Evolutionary conservation across 1,140 invertebrate species (phyloP).

Genomic region (Zaprionus nigranus): DNA sequence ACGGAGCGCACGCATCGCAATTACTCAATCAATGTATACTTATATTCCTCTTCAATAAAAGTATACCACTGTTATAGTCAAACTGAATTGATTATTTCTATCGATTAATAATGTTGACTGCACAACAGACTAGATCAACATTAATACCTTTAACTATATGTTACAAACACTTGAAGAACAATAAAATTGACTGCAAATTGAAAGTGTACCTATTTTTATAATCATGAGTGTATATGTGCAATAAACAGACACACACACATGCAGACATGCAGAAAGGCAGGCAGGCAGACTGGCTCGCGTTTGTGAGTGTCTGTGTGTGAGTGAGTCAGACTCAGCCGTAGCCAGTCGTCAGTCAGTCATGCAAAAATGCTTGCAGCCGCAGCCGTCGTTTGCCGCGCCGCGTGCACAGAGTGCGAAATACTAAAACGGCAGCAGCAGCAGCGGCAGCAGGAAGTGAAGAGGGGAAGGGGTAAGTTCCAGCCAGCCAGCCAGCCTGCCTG

Average conservation of each 20-base stretch:
- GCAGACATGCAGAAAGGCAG: neutral
- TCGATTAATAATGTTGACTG: too few relatives aligned
- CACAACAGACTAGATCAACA: too few relatives aligned
- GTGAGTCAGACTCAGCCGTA: conserved; percentile 68
- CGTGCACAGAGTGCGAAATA: conserved; percentile 78
- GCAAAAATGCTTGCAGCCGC: conserved; percentile 77
- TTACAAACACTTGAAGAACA: too few relatives aligned
- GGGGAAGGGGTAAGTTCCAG: conserved; percentile 44
- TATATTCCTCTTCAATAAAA: too few relatives aligned
- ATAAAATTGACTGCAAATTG: too few relatives aligned
- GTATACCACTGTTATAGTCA: too few relatives aligned
- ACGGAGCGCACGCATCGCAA: too few relatives aligned
- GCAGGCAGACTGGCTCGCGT: conserved; percentile 4
- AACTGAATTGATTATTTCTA: too few relatives aligned
- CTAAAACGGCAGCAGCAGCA: conserved; percentile 67
- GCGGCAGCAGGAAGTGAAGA: conserved; percentile 4
- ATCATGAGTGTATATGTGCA: neutral
- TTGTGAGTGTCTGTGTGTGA: conserved; percentile 36
- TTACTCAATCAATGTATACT: too few relatives aligned
- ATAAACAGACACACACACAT: neutral
- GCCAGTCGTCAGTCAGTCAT: conserved; percentile 76
- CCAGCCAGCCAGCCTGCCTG: conserved; percentile 31
- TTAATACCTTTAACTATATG: too few relatives aligned
- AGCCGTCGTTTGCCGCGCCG: conserved; percentile 23
- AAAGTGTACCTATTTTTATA: too few relatives aligned